Base-by-base conservation (phyloP, 2,888 invertebrate species). In the Heliconius cydno region DNA sequence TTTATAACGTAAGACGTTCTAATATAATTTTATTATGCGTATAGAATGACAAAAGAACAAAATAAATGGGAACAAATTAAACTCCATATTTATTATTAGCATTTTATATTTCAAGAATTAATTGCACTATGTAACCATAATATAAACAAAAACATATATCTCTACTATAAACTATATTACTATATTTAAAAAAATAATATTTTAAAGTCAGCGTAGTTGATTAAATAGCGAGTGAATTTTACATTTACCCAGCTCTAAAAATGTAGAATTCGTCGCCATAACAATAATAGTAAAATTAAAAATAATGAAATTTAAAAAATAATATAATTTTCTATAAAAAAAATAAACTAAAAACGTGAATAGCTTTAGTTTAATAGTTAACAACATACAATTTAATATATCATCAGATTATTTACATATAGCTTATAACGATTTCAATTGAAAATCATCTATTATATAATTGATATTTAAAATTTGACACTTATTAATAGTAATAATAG, bases 161-260 rank as follows among this genome's bases (percentile, higher is more conserved):
- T 46, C 38, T 80, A 79, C 34, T 67, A 80, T 76, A 60, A 71
- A 76, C 34, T 75, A 74, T 79, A 75, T 65, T 57, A 68, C 63
- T 70, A 63, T n/a, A 52, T 34, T 52, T 25, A 70, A 80, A 52
- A 68, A 79, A 22, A 77, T 71, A 60, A 22, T 30, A 68, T 68
- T 68, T 70, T 28, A 70, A 79, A 60, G 38, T 78, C 57, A 57
- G 74, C 65, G 72, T 41, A 91, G 28, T 41, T 41, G 22, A 34
- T 60, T 38, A 65, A 71, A 78, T n/a, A 67, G 80, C 76, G 91
- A 91, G 91, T 88, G 83, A 89, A 90, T 91, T 91, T 87, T 92
- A 94, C 94, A 94, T 94, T 94, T 92, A 85, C 94, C 94, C 94
- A 94, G 94, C 94, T 94, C 91, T 85, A 83, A 87, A 92, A 94